Evolutionary conservation across 1,140 invertebrate genomes (phyloP).

Genomic region (Plutomurus gul): DNA sequence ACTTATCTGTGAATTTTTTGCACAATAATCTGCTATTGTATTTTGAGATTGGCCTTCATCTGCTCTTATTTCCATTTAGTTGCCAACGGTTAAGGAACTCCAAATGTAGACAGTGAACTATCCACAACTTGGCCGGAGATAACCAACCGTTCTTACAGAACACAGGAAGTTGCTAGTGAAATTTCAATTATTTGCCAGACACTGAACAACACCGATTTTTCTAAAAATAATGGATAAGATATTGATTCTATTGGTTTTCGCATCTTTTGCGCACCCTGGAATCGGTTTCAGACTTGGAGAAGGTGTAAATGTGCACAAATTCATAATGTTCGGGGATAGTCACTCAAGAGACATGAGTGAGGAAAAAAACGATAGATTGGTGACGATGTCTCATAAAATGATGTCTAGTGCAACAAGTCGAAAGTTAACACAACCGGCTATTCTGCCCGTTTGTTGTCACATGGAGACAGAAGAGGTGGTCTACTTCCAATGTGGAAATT

Average conservation of each 20-base stretch:
- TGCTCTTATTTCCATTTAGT: background rate
- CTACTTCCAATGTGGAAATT: slow-evolving; percentile 36
- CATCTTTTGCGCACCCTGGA: no score
- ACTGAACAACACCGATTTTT: no score
- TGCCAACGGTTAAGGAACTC: background rate
- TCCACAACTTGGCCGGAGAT: no score
- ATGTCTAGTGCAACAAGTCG: background rate
- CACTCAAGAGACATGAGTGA: no score
- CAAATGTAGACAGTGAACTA: background rate
- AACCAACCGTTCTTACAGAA: background rate
- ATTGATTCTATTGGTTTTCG: no score
- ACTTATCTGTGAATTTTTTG: slow-evolving; percentile 5
- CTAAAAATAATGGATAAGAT: no score
- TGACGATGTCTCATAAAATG: background rate
- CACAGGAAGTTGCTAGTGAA: background rate
- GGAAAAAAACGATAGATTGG: background rate
- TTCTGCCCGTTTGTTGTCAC: slow-evolving; percentile 38
- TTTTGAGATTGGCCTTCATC: background rate
- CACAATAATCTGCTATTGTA: slow-evolving; percentile 15
- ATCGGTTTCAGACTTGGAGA: no score
- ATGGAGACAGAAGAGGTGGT: slow-evolving; percentile 35
- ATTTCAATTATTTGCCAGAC: no score
- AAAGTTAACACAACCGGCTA: background rate
- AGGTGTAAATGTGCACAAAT: no score
- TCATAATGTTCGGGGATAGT: no score